A percentile compares a stretch with the other conserved stretches of the same genome.
Conservation (phyloP, 2,113 vertebrate species). For the Laticauda laticaudata region DNA sequence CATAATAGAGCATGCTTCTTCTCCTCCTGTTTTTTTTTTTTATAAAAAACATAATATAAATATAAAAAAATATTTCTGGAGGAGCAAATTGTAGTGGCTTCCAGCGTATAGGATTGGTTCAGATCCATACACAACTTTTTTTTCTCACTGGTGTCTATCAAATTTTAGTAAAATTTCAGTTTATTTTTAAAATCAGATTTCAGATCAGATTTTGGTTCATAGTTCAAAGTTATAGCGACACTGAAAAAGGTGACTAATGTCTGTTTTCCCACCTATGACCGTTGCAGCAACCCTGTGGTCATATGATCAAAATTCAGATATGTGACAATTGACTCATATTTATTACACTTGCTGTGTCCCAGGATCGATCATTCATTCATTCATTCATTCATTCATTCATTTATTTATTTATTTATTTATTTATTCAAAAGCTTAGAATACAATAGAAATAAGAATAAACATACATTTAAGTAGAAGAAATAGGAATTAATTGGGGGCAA, state of each 20-base stretch:
- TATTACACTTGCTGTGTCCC: neutral
- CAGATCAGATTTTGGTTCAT: neutral
- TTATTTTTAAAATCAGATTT: neutral
- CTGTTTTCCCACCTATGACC: neutral
- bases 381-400: too few relatives aligned
- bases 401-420: too few relatives aligned
- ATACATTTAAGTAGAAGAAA: too few relatives aligned
- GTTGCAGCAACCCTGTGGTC: neutral
- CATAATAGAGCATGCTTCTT: too few relatives aligned
- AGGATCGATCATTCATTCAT: too few relatives aligned
- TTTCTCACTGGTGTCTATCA: neutral
- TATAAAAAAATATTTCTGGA: neutral
- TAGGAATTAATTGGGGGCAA: too few relatives aligned
- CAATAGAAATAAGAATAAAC: too few relatives aligned
- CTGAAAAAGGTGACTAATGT: neutral
- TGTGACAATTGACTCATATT: neutral
- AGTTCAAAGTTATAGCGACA: neutral
- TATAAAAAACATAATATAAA: neutral
- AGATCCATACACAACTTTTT: neutral
- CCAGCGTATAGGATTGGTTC: neutral
- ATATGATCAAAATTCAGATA: neutral
- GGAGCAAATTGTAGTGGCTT: neutral
- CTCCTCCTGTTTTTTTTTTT: too few relatives aligned
- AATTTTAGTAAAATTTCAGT: neutral
- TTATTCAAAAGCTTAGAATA: too few relatives aligned